These are phyloP conservation scores for Lottia gigantea DNA, from an alignment of 2,888 invertebrate genomes.

Conservation along the genomic window DNA sequence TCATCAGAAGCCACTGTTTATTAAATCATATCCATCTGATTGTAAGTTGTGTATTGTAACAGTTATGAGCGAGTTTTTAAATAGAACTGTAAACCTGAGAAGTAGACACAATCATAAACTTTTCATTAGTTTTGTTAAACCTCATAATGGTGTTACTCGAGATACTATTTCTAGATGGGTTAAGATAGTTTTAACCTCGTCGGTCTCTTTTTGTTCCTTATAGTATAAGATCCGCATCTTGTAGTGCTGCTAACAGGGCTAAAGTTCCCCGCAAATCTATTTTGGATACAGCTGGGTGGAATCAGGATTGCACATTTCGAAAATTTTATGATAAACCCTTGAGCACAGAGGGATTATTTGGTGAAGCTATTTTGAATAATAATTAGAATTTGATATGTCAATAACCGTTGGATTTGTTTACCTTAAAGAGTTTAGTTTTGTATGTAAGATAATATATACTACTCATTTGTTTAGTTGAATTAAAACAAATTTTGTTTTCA, in stretches of 20 bases:
- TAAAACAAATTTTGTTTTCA: too few species aligned
- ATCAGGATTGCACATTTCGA: background rate
- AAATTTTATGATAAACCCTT: background rate
- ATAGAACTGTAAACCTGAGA: constrained; percentile 16
- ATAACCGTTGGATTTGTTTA: background rate
- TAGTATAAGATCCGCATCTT: constrained; percentile 32
- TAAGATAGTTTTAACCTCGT: constrained; percentile 23
- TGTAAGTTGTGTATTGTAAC: constrained; percentile 16
- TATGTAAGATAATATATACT: too few species aligned
- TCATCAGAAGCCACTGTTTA: constrained; percentile 11
- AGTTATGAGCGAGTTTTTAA: constrained; percentile 9
- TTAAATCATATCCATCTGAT: constrained; percentile 5
- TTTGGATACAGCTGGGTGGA: background rate
- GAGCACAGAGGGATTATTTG: background rate
- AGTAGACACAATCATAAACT: constrained; percentile 13
- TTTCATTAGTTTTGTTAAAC: constrained; percentile 33
- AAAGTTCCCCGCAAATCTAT: background rate
- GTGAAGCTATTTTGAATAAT: too few species aligned
- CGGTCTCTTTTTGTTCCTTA: constrained; percentile 24
- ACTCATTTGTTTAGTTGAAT: too few species aligned
- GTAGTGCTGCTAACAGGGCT: background rate
- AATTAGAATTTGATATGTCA: too few species aligned
- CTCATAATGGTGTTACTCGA: constrained; percentile 26
- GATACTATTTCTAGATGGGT: constrained; percentile 36
- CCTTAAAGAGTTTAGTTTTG: background rate